A percentile compares a stretch with the other conserved stretches of the same genome.
phyloP scores from a whole-genome alignment of 1,140 invertebrate genomes.

The Pachyrhynchus sulphureomaculatus region DNA sequence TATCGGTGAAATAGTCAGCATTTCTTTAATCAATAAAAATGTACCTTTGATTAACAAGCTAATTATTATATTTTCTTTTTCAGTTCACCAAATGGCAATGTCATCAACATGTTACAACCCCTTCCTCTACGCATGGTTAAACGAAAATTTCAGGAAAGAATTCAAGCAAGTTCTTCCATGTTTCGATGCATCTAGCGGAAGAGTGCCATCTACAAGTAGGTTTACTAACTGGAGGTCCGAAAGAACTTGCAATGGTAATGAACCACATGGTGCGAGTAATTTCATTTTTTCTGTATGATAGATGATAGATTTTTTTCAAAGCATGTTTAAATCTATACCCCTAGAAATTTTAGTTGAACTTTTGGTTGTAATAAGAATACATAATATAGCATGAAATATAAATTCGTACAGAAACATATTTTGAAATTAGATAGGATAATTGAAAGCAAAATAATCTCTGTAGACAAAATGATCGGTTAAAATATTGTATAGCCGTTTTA shows the following conservation, averaged over 20 bases:
- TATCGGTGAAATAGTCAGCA: too few species aligned
- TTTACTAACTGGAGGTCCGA: conserved; percentile 58
- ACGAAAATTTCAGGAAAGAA: conserved; percentile 96
- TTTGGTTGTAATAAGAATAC: too few species aligned
- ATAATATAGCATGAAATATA: too few species aligned
- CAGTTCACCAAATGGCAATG: conserved; percentile 89
- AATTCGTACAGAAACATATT: too few species aligned
- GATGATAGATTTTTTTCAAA: not conserved
- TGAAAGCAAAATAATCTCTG: too few species aligned
- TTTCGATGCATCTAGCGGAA: conserved; percentile 58
- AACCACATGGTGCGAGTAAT: conserved; percentile 12
- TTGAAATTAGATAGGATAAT: too few species aligned
- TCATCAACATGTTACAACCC: conserved; percentile 94
- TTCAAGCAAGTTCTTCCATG: conserved; percentile 85
- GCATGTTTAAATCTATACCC: not conserved
- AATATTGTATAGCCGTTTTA: too few species aligned
- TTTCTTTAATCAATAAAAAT: too few species aligned
- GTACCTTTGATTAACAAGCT: too few species aligned
- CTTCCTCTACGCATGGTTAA: conserved; percentile 91
- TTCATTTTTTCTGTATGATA: not conserved
- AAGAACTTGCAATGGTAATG: conserved; percentile 67
- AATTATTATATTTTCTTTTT: not conserved
- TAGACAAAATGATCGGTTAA: too few species aligned
- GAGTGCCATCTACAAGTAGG: conserved; percentile 52
- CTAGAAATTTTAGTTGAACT: too few species aligned